Evolutionary conservation across 2,888 invertebrate species (phyloP).

Genomic region (Leucophenga montana): DNA sequence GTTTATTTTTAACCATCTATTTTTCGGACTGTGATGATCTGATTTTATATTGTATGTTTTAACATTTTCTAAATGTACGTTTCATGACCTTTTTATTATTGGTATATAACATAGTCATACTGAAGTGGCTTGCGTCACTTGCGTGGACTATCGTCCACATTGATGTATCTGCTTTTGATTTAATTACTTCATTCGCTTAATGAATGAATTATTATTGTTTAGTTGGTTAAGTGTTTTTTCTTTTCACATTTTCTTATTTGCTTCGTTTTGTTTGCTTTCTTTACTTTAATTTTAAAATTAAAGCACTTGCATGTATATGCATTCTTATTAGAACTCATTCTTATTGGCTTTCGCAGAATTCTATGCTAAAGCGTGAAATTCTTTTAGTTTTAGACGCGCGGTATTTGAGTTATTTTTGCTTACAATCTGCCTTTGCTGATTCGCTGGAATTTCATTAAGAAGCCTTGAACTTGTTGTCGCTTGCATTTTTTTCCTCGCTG

Average conservation of each 20-base stretch:
- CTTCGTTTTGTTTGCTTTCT: background rate
- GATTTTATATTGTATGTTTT: background rate
- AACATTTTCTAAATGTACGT: too few species aligned
- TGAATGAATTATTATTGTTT: slow-evolving; percentile 46
- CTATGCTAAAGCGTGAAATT: background rate
- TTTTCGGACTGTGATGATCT: too few species aligned
- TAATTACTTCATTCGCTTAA: slow-evolving; percentile 44
- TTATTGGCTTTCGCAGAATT: background rate
- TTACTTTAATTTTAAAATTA: slow-evolving; percentile 4
- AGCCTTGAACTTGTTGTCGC: slow-evolving; percentile 68
- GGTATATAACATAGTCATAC: too few species aligned
- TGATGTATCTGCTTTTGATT: background rate
- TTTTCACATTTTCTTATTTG: background rate
- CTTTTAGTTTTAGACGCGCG: background rate
- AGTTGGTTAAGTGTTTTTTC: background rate
- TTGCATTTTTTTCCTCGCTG: slow-evolving; percentile 6
- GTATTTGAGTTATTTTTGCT: background rate
- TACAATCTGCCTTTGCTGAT: background rate
- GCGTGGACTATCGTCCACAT: too few species aligned
- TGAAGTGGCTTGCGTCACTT: too few species aligned
- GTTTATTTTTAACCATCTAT: too few species aligned
- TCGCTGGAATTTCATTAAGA: slow-evolving; percentile 7
- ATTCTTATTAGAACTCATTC: background rate
- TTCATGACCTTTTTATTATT: too few species aligned
- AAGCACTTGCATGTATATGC: background rate